Conservation (phyloP, 1,140 invertebrate genomes). For the Orchestia grillus region DNA sequence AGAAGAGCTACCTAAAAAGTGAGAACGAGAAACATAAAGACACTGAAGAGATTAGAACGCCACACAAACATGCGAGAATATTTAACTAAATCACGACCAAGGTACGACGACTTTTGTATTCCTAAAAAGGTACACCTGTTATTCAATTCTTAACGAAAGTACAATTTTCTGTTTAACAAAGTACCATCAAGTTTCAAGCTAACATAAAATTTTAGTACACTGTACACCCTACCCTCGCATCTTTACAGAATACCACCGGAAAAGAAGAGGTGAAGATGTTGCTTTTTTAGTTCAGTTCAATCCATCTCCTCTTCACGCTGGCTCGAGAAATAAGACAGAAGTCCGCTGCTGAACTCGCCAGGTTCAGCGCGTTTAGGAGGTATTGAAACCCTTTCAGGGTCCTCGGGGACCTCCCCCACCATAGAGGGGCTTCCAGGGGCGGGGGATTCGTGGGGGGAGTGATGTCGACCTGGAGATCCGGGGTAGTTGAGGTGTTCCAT, state of each 20-base stretch:
- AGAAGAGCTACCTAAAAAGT: background rate
- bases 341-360: conserved; percentile 73
- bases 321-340: conserved; percentile 89
- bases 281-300: conserved; percentile 17
- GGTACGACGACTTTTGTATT: background rate
- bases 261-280: background rate
- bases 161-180: background rate
- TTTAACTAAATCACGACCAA: background rate
- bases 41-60: background rate
- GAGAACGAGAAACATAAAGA: background rate
- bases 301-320: conserved; percentile 83
- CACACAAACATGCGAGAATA: background rate
- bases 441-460: conserved; percentile 60
- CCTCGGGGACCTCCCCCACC: conserved; percentile 59
- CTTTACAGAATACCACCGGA: background rate
- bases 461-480: conserved; percentile 60
- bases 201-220: background rate
- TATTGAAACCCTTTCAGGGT: conserved; percentile 28
- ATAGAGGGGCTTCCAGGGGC: conserved; percentile 60
- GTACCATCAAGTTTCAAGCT: background rate
- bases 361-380: conserved; percentile 56
- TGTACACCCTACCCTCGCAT: background rate
- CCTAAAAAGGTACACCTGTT: background rate
- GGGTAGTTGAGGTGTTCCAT: conserved; percentile 66
- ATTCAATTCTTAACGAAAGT: background rate